Conservation (phyloP, 2,113 vertebrate species). For the Bothrops jararaca region DNA sequence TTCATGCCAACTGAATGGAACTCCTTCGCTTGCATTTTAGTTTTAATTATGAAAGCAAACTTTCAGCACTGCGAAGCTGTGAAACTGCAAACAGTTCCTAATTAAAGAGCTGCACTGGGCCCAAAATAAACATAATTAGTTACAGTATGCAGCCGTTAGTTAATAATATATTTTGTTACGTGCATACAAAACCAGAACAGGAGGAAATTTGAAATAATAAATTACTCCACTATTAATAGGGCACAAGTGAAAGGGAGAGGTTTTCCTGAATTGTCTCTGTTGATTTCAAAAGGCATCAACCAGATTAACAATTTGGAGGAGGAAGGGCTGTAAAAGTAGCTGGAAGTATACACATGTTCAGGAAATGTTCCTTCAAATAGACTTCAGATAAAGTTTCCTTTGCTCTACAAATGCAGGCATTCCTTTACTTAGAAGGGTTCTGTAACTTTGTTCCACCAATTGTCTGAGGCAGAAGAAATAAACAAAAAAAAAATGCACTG, state of each 20-base stretch:
- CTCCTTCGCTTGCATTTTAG: constrained; percentile 21
- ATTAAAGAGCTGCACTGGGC: constrained; percentile 21
- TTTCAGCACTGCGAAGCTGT: constrained; percentile 7
- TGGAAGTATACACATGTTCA: background rate
- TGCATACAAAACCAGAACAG: background rate
- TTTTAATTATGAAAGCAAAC: constrained; percentile 36
- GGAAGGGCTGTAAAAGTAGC: background rate
- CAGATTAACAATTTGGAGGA: background rate
- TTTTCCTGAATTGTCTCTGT: background rate
- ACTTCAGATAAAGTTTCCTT: background rate
- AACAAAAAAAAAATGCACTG: background rate
- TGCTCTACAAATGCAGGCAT: background rate
- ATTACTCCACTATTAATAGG: too few relatives aligned
- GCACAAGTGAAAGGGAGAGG: background rate
- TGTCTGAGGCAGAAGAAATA: background rate
- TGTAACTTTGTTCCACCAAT: background rate
- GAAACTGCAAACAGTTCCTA: constrained; percentile 20
- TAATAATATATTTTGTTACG: constrained; percentile 7
- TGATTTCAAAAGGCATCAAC: background rate
- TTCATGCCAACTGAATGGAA: constrained; percentile 1
- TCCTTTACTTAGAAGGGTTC: background rate
- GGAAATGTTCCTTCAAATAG: background rate
- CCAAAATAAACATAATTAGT: constrained; percentile 20
- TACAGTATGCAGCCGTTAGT: constrained; percentile 2
- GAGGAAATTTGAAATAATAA: background rate